Base-by-base conservation (phyloP, 2,113 vertebrate species). In the Porphyrio hochstetteri region DNA sequence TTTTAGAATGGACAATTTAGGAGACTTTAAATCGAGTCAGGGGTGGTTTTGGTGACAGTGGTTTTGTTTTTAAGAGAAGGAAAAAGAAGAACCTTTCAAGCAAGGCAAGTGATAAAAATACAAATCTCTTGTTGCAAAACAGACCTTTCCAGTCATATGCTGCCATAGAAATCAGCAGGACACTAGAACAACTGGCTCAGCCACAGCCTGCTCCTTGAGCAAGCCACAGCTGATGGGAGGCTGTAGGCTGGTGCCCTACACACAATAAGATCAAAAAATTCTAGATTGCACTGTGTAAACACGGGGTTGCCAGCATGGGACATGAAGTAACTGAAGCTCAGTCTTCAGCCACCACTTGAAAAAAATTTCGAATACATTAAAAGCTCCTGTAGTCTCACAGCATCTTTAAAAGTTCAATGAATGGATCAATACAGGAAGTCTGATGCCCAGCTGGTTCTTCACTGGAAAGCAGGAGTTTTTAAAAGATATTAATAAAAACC, bases 141-240 rank as follows among this genome's bases (percentile, higher is more conserved):
- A 78, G 68, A 40, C 21, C 36, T 40, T 56, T 64, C 33, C 61
- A 69, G 23, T n/a, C 53, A 56, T 33, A 8, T 4, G 9, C 12
- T 60, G 9, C 40, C 28, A 44, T 40, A 63, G 33, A 38, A 40
- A 52, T 60, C 40, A 24, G 11, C 31, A 68, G 65, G 23, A 16
- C 71, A 50, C 10, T 0, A 0, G 28, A 19, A 80, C 4, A 1
- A 50, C 25, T 29, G 46, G 24, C 5, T 1, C 16, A 40, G 55
- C 5, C 35, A 36, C 18, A 38, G 18, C 31, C 35, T 29, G 42
- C 57, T 46, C 28, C 52, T 25, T 8, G 24, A 55, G 19, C 0
- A 0, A 57, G 33, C 19, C 53, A 38, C 46, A 48, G 44, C 64
- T 12, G 31, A 36, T 9, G 6, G 5, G 5, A 38, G 53, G 65